Percentiles rank a stretch among this genome's conserved stretches.
phyloP scores from a whole-genome alignment of 2,113 vertebrate species.

The Galeopterus variegatus region DNA sequence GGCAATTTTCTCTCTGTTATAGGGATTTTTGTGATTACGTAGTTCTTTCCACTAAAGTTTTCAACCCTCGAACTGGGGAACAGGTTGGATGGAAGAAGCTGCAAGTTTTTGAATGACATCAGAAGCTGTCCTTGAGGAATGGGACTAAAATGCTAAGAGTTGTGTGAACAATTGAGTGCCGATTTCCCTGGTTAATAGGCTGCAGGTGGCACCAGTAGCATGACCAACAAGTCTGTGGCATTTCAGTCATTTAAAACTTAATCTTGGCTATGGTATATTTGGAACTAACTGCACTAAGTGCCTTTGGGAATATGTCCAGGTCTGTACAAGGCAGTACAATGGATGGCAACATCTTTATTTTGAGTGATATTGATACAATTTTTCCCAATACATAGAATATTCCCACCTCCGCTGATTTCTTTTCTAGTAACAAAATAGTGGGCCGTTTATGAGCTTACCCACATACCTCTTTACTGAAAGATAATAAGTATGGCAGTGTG shows the following conservation, averaged over 20 bases:
- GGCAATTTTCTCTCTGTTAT: background rate
- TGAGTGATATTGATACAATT: background rate
- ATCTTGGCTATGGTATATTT: slow-evolving; percentile 52
- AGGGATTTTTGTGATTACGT: slow-evolving; percentile 9
- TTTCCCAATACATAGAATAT: background rate
- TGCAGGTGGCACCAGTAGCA: background rate
- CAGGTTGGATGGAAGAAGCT: background rate
- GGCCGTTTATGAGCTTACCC: background rate
- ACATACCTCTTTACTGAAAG: background rate
- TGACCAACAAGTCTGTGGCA: background rate
- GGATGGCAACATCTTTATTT: slow-evolving; percentile 11
- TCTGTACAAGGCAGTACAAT: background rate
- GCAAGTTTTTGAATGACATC: background rate
- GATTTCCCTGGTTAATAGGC: background rate
- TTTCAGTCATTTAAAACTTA: slow-evolving; percentile 4
- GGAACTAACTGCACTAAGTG: background rate
- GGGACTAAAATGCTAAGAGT: background rate
- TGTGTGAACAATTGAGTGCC: background rate
- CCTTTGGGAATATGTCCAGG: background rate
- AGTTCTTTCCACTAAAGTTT: background rate
- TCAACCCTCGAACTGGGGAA: background rate
- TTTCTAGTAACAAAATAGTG: slow-evolving; percentile 33
- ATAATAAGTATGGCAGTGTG: background rate
- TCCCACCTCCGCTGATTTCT: background rate
- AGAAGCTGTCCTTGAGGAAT: background rate